Evolutionary conservation across 2,797 vertebrate genomes (phyloP).

Genomic region (Macropus fuliginosus): DNA sequence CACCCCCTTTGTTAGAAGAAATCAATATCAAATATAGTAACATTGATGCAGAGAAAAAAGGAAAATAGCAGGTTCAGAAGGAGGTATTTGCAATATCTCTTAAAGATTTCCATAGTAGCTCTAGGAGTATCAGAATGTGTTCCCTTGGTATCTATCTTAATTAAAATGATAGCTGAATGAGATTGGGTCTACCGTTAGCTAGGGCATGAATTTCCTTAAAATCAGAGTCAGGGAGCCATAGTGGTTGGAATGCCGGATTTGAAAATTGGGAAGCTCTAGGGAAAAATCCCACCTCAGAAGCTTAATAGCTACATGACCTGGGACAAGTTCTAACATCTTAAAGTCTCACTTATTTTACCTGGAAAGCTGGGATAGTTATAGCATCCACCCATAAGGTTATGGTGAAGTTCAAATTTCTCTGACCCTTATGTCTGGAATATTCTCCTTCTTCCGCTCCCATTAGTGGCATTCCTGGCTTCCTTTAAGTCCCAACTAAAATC

Average conservation of each 20-base stretch:
- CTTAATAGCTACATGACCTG: background rate
- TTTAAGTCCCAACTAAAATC: background rate
- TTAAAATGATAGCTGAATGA: constrained; percentile 42
- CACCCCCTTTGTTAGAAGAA: background rate
- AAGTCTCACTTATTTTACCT: background rate
- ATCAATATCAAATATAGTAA: constrained; percentile 50
- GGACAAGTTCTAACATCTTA: background rate
- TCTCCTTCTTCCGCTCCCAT: background rate
- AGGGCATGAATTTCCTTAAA: constrained; percentile 42
- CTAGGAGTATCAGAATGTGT: background rate
- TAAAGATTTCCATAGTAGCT: background rate
- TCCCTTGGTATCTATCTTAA: constrained; percentile 59
- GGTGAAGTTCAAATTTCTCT: background rate
- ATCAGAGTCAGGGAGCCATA: constrained; percentile 16
- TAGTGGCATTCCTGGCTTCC: background rate
- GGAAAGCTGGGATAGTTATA: background rate
- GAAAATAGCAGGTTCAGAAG: constrained; percentile 20
- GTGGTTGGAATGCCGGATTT: background rate
- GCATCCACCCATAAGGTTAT: background rate
- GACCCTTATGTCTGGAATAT: background rate
- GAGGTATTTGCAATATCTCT: background rate
- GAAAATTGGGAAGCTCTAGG: background rate
- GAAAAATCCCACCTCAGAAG: background rate
- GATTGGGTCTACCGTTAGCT: constrained; percentile 1
- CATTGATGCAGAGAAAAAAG: background rate